phyloP scores from a whole-genome alignment of 1,140 invertebrate genomes.

The Drosophila ironensis region DNA sequence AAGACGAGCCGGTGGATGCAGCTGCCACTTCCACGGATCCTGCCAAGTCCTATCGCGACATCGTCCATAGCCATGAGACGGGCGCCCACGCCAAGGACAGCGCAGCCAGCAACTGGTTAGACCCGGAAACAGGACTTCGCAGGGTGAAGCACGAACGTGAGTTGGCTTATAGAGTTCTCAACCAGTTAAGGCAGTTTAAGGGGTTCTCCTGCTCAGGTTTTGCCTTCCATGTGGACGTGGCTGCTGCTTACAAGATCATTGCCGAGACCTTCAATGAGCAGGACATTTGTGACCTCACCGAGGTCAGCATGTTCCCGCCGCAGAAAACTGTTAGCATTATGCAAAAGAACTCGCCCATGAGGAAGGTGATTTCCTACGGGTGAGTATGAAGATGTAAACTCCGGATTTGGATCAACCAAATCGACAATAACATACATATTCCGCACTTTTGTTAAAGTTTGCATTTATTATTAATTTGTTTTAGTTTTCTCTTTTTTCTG shows the following conservation, averaged over 20 bases:
- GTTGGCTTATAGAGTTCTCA: background rate
- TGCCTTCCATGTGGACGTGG: conserved; percentile 85
- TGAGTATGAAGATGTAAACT: conserved; percentile 64
- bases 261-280: conserved; percentile 84
- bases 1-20: conserved; percentile 42
- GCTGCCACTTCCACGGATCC: conserved; percentile 16
- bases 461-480: background rate
- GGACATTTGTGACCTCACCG: conserved; percentile 85
- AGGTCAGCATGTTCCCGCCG: conserved; percentile 84
- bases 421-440: background rate
- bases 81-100: conserved; percentile 77
- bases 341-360: conserved; percentile 85
- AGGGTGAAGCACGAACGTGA: conserved; percentile 78
- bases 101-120: conserved; percentile 67
- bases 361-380: conserved; percentile 86
- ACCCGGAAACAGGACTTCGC: conserved; percentile 81
- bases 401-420: too few species aligned
- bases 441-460: background rate
- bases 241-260: conserved; percentile 85
- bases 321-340: conserved; percentile 83
- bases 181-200: background rate
- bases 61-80: conserved; percentile 72
- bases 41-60: conserved; percentile 65
- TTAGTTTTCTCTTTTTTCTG: background rate
- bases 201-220: conserved; percentile 79